Evolutionary conservation across 1,140 invertebrate genomes (phyloP).

Genomic region (Drosophila takahashii): DNA sequence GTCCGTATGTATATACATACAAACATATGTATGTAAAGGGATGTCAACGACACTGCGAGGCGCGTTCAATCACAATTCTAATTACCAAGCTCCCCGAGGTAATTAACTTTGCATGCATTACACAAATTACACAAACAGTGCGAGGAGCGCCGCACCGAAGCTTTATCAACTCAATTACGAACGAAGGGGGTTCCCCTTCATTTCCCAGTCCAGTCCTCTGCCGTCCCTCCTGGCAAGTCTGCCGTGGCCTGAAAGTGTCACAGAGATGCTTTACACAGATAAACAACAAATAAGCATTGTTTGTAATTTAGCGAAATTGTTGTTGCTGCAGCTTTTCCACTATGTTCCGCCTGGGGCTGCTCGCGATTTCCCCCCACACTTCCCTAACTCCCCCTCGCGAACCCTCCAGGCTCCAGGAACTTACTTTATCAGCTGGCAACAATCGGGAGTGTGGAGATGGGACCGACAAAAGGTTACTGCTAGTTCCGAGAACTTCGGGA

Average conservation of each 20-base stretch:
- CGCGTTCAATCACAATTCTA: constrained; percentile 80
- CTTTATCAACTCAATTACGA: constrained; percentile 80
- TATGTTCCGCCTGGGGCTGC: constrained; percentile 20
- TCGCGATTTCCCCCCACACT: constrained; percentile 4
- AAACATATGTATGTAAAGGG: background rate
- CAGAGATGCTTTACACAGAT: constrained; percentile 74
- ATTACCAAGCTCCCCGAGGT: constrained; percentile 77
- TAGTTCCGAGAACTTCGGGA: constrained; percentile 32
- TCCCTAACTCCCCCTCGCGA: background rate
- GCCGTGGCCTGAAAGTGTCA: constrained; percentile 33
- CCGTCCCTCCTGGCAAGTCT: constrained; percentile 12
- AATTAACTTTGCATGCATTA: constrained; percentile 82
- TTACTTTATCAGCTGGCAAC: constrained; percentile 63
- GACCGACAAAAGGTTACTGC: constrained; percentile 44
- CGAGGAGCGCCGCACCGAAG: constrained; percentile 34
- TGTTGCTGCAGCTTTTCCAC: constrained; percentile 24
- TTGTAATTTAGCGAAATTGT: constrained; percentile 73
- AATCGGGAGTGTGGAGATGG: constrained; percentile 44
- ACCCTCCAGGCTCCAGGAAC: background rate
- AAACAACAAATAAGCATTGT: constrained; percentile 83
- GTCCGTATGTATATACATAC: too few species aligned
- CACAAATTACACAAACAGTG: constrained; percentile 73
- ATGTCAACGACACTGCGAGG: constrained; percentile 40
- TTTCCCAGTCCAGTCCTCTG: constrained; percentile 2
- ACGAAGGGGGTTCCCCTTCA: constrained; percentile 15